A percentile compares a stretch with the other conserved stretches of the same genome.
phyloP scores from a whole-genome alignment of 1,140 invertebrate species.

The Mactra quadrangularis region DNA sequence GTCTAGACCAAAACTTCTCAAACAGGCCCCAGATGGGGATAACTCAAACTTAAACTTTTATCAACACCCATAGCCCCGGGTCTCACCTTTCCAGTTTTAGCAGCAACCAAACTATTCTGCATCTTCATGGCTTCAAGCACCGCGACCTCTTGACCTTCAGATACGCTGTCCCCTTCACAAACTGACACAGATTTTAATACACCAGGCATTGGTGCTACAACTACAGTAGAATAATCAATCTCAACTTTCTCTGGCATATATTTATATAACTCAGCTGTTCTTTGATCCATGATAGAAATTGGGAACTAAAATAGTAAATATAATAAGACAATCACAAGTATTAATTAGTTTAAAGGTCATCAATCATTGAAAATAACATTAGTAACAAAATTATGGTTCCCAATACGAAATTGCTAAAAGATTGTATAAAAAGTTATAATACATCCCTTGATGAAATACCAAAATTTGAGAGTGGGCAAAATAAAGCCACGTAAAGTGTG shows the following conservation, averaged over 20 bases:
- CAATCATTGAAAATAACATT: too few species aligned
- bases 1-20: not conserved
- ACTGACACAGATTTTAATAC: slow-evolving; percentile 87
- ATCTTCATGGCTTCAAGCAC: slow-evolving; percentile 92
- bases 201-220: slow-evolving; percentile 90
- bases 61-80: not conserved
- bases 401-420: too few species aligned
- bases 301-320: slow-evolving; percentile 81
- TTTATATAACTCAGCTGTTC: slow-evolving; percentile 84
- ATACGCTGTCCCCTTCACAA: slow-evolving; percentile 86
- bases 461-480: too few species aligned
- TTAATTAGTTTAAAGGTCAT: not conserved
- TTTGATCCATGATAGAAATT: slow-evolving; percentile 85
- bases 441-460: too few species aligned
- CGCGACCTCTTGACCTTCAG: slow-evolving; percentile 89
- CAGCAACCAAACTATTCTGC: slow-evolving; percentile 88
- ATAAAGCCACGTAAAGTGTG: too few species aligned
- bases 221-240: slow-evolving; percentile 85
- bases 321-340: slow-evolving; percentile 52
- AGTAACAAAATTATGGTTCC: too few species aligned
- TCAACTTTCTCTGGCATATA: slow-evolving; percentile 86
- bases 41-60: not conserved
- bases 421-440: too few species aligned
- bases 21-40: not conserved
- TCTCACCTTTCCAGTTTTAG: slow-evolving; percentile 85